A percentile compares a stretch with the other conserved stretches of the same genome.
Evolutionary conservation across 2,113 vertebrate genomes (phyloP).

Genomic region (Tetraodon nigroviridis): DNA sequence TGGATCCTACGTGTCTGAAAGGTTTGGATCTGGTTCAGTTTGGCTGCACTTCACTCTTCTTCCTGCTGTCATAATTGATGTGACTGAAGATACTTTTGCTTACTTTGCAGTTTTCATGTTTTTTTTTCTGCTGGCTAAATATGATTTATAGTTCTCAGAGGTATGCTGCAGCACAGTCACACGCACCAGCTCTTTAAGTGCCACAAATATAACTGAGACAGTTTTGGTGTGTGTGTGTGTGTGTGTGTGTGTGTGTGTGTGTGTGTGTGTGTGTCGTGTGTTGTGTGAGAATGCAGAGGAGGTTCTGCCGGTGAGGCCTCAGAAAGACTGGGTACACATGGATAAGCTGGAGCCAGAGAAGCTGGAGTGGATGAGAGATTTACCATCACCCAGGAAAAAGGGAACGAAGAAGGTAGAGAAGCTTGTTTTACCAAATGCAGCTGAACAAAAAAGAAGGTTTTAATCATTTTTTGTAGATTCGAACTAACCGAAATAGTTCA

Average conservation of each 20-base stretch:
- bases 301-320: slow-evolving; percentile 81
- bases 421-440: not conserved
- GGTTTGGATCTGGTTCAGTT: not conserved
- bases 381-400: slow-evolving; percentile 76
- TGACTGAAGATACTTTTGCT: too few species aligned
- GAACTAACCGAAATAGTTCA: not conserved
- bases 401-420: slow-evolving; percentile 81
- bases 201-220: not conserved
- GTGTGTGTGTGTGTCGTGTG: not conserved
- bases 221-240: not conserved
- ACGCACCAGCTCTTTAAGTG: not conserved
- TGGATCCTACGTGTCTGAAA: not conserved
- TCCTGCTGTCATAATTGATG: too few species aligned
- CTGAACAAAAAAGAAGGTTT: not conserved
- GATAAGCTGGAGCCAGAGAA: slow-evolving; percentile 88
- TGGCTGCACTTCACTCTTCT: not conserved
- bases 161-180: not conserved
- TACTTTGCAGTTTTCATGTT: too few species aligned
- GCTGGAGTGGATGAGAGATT: slow-evolving; percentile 89
- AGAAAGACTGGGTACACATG: slow-evolving; percentile 94
- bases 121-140: not conserved
- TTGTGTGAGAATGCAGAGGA: slow-evolving; percentile 53
- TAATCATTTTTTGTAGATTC: not conserved
- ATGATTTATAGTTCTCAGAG: not conserved
- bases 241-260: not conserved